Base-by-base conservation (phyloP, 2,113 vertebrate species). In the Pelobates fuscus region DNA sequence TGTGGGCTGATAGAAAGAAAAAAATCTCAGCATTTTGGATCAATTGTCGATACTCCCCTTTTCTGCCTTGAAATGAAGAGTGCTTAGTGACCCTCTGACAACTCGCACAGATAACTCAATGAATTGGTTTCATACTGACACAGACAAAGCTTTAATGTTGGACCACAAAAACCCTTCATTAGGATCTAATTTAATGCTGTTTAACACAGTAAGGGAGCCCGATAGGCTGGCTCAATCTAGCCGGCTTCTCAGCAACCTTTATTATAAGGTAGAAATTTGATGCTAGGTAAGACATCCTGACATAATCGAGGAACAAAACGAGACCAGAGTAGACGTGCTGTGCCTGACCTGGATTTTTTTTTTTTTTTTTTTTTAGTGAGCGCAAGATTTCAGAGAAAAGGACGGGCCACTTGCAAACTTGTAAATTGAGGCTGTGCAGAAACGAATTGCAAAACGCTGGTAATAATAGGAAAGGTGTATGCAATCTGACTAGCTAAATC, bases 171-270 rank as follows among this genome's bases (percentile, higher is more conserved):
- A 60, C 64, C 54, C 72, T 67, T 67, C 58, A 60, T 60, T 49
- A 49, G 41, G 41, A 27, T 55, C n/a, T 76, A 58, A 76, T 76
- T 76, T 76, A 49, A 54, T 26, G 23, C 54, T 52, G 59, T 67
- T 76, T 76, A 67, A 5, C 72, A 20, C 72, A 67, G 72, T 63
- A 49, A 67, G 72, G 11, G 37, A n/a, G 37, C 54, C 5, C 12
- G 21, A 57, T 29, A 14, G 63, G 72, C 27, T 3, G 26, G 55
- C 25, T 60, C 18, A 60, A 41, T 60, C 18, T 59, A 21, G 37
- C 18, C 20, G 25, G 12, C 26, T 60, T 60, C 43, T 54, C 54
- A 43, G 64, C 37, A 76, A 49, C 62, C 29, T 67, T 30, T 67
- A 46, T 75, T 59, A 46, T 5, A 49, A 44, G 64, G 54, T 54